Evolutionary conservation across 92 coral and sea anemone species (phyloP).

Genomic region (Phenganax subtilis): DNA sequence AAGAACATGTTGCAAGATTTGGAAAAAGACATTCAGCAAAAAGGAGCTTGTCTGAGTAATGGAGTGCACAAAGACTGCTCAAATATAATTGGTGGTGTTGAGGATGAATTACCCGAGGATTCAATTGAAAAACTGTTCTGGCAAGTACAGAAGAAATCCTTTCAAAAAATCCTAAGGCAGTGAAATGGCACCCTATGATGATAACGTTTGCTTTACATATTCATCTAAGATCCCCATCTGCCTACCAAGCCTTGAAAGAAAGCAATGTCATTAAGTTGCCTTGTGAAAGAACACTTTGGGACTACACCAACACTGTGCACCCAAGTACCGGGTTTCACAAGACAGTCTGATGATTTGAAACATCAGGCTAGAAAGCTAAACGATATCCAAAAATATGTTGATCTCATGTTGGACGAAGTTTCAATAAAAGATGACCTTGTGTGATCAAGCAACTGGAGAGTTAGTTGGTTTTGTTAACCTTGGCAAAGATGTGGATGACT

Average conservation of each 20-base stretch:
- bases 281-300: conserved; percentile 15
- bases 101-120: conserved; percentile 12
- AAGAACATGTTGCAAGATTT: not conserved
- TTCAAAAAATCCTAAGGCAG: conserved; percentile 9
- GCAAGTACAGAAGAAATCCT: conserved; percentile 10
- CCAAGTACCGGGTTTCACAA: conserved; percentile 15
- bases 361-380: conserved; percentile 19
- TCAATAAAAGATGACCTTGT: conserved; percentile 19
- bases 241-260: conserved; percentile 8
- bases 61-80: not conserved
- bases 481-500: conserved; percentile 19
- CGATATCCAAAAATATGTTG: conserved; percentile 4
- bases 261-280: conserved; percentile 19
- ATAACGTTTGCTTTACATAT: conserved; percentile 20
- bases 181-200: conserved; percentile 11
- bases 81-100: not conserved
- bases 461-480: conserved; percentile 23
- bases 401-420: conserved; percentile 7
- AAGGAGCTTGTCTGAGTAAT: conserved; percentile 13
- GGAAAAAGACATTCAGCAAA: conserved; percentile 7
- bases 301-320: conserved; percentile 17
- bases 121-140: conserved; percentile 14
- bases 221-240: conserved; percentile 13
- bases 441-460: not conserved
- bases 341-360: conserved; percentile 12